phyloP scores from a whole-genome alignment of 2,888 invertebrate species.

The Omphaloscelis lunosa region DNA sequence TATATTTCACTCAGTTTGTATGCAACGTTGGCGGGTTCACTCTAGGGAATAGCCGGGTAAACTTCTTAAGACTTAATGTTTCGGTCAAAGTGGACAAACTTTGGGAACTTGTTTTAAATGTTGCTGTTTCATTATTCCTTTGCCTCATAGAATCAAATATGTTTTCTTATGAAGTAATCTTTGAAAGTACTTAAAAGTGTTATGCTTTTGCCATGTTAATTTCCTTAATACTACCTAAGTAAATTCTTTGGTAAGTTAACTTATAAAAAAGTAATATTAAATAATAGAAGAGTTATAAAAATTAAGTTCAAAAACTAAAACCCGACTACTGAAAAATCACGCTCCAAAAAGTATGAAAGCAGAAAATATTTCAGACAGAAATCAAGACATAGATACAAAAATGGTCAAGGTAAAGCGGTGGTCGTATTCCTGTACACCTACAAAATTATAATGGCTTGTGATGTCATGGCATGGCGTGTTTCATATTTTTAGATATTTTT shows the following conservation, averaged over 20 bases:
- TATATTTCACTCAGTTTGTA: constrained; percentile 50
- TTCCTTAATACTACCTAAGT: neutral
- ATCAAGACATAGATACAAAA: no score
- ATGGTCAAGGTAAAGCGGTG: no score
- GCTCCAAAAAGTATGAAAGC: no score
- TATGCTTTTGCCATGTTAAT: neutral
- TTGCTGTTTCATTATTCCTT: constrained; percentile 12
- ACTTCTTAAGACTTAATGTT: constrained; percentile 50
- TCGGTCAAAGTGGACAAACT: constrained; percentile 33
- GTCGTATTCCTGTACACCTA: no score
- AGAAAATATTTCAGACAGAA: no score
- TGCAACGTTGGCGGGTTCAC: constrained; percentile 42
- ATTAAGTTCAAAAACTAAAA: no score
- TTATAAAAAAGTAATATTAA: neutral
- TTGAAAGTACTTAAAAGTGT: neutral
- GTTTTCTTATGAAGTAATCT: neutral
- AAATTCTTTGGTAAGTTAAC: neutral
- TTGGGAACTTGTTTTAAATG: constrained; percentile 38
- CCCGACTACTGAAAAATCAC: no score
- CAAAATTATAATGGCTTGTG: no score
- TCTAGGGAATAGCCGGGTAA: constrained; percentile 41
- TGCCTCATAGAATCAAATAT: neutral
- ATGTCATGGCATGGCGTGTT: no score
- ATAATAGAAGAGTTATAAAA: no score
- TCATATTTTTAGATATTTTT: no score